phyloP scores from a whole-genome alignment of 1,140 invertebrate genomes.

The Archivesica marissinica region DNA sequence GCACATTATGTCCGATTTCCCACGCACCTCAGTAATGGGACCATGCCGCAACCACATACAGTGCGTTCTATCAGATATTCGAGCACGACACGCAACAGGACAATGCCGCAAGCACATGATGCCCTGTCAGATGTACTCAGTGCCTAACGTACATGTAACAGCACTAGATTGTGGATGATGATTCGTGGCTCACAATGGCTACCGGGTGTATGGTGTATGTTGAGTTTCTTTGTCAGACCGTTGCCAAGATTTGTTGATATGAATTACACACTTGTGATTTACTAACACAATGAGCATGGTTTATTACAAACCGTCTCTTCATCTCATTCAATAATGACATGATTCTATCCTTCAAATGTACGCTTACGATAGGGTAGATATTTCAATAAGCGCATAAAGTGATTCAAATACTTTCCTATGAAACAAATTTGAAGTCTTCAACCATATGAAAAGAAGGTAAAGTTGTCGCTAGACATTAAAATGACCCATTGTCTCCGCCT shows the following conservation, averaged over 20 bases:
- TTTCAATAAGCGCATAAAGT: conserved; percentile 9
- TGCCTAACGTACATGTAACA: no score
- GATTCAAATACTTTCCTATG: conserved; percentile 11
- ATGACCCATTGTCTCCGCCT: not conserved
- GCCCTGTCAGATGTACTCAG: no score
- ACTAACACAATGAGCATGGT: not conserved
- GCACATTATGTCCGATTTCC: no score
- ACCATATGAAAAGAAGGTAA: not conserved
- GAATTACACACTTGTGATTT: not conserved
- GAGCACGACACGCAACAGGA: no score
- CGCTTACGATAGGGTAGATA: not conserved
- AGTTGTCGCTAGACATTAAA: not conserved
- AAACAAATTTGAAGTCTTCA: conserved; percentile 4
- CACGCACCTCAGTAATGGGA: no score
- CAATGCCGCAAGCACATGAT: no score
- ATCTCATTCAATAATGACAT: conserved; percentile 19
- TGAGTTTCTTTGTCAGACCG: no score
- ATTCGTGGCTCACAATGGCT: no score
- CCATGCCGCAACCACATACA: no score
- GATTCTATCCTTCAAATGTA: not conserved
- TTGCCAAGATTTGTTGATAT: conserved; percentile 15
- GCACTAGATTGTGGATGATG: no score
- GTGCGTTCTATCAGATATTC: no score
- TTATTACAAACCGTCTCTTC: conserved; percentile 10
- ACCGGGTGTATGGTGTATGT: no score